Evolutionary conservation across 1,140 invertebrate species (phyloP), one percentile per base, ranked within the genome.

Genomic region (Halictus rubicundus): DNA sequence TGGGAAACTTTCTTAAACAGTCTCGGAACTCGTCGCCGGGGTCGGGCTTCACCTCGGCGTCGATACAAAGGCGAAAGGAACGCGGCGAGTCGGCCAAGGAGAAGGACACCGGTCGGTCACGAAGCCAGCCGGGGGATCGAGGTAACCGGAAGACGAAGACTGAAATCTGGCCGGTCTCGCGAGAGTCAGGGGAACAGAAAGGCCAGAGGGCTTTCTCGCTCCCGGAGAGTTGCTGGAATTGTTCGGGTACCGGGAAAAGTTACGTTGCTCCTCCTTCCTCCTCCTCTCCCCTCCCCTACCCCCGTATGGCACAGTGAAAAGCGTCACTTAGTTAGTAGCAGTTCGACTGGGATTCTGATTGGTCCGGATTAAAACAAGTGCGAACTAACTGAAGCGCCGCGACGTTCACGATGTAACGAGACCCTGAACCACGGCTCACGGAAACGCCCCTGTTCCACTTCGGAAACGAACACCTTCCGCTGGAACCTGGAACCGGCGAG

Each of bases 1-100:
- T 72, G 37, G 60, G 59, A 78, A 84, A 84, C 82, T 81, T 85
- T 85, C 69, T 85, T 78, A 81, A 84, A 71, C 80, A 84, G 77
- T 63, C 65, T 42, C 12, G 82, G 23, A 81, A 84, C 78, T 81
- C 78, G 54, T 42, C 61, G 27, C 14, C 46, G 2, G 49, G 10
- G 10, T 46, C 49, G 49, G 16, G 49, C 49, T 52, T 16, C 66
- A 73, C 70, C n/a, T 68, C 61, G 65, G 59, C 63, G 49, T 37
- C 64, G 74, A 84, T 81, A 78, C 68, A 66, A 68, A 69, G 52
- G 42, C 14, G 9, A 10, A 10, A 12, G 49, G 66, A 52, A 52
- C 3, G 49, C 21, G 63, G 46, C n/a, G 10, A 23, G 23, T 10
- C 57, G 42, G n/a, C 8, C 9, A 42, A 49, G 19, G 23, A 65